Percentiles rank a stretch among this genome's conserved stretches.
These are phyloP conservation scores for Coptotermes formosanus DNA, from an alignment of 1,140 invertebrate species.

Conservation along the genomic window DNA sequence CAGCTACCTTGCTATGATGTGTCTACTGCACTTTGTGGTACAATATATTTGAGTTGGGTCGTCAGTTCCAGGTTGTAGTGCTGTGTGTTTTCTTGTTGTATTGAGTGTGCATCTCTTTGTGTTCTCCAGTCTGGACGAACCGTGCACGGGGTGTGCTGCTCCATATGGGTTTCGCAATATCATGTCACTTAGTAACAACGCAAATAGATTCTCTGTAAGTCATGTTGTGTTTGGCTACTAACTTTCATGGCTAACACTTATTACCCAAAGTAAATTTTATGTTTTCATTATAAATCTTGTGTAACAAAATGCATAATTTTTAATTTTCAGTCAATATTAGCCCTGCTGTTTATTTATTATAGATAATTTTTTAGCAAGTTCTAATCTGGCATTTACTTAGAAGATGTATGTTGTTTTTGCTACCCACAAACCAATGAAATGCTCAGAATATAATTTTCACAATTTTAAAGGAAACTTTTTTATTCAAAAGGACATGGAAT, in stretches of 20 bases:
- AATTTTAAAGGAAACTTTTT: too few relatives aligned
- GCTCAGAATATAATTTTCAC: too few relatives aligned
- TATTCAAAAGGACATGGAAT: too few relatives aligned
- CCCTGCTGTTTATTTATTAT: too few relatives aligned
- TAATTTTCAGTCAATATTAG: background rate
- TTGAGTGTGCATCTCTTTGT: constrained; percentile 21
- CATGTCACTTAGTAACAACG: constrained; percentile 83
- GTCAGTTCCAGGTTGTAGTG: background rate
- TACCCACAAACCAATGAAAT: too few relatives aligned
- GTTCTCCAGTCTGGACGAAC: constrained; percentile 49
- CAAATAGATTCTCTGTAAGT: constrained; percentile 69
- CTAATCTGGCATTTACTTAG: too few relatives aligned
- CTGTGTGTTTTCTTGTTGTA: constrained; percentile 15
- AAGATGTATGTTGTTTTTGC: too few relatives aligned
- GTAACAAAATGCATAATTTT: background rate
- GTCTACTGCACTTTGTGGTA: background rate
- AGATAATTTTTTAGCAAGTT: too few relatives aligned
- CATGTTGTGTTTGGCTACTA: constrained; percentile 15
- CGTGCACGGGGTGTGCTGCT: constrained; percentile 81
- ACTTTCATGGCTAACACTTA: background rate
- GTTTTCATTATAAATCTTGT: background rate
- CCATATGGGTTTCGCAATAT: constrained; percentile 94
- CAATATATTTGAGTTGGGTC: too few relatives aligned
- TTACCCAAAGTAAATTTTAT: constrained; percentile 21
- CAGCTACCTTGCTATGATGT: background rate